phyloP scores from a whole-genome alignment of 1,140 invertebrate genomes.

The Drosophila mauritiana region DNA sequence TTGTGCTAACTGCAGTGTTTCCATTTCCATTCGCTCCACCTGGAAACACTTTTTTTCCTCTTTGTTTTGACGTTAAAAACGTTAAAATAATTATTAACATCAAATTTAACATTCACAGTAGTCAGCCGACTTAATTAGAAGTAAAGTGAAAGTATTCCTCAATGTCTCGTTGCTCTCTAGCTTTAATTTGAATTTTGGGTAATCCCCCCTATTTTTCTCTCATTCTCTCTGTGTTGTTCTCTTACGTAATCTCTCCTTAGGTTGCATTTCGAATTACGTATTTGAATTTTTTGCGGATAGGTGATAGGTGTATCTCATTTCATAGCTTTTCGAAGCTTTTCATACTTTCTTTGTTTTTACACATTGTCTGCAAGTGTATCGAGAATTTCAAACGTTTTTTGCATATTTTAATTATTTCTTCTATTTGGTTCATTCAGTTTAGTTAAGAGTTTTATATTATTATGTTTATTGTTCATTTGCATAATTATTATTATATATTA shows the following conservation, averaged over 20 bases:
- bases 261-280: conserved; percentile 22
- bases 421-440: conserved; percentile 35
- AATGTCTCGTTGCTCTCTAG: background rate
- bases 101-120: conserved; percentile 5
- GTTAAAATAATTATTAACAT: conserved; percentile 23
- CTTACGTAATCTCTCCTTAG: conserved; percentile 34
- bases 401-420: conserved; percentile 27
- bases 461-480: conserved; percentile 38
- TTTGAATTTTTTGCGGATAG: conserved; percentile 19
- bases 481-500: conserved; percentile 50
- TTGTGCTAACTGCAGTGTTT: conserved; percentile 29
- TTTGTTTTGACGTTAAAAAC: conserved; percentile 4
- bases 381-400: conserved; percentile 49
- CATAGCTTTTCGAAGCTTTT: conserved; percentile 34
- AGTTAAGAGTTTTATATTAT: conserved; percentile 31
- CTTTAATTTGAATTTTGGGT: conserved; percentile 1
- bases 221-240: conserved; percentile 3
- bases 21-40: conserved; percentile 13
- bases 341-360: conserved; percentile 74
- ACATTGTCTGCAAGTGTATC: conserved; percentile 85
- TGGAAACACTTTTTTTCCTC: conserved; percentile 7
- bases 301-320: conserved; percentile 13
- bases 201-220: background rate
- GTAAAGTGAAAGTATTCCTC: background rate
- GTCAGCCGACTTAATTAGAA: conserved; percentile 2